Base-by-base conservation (phyloP, 2,797 vertebrate species). In the Myotis planiceps region DNA sequence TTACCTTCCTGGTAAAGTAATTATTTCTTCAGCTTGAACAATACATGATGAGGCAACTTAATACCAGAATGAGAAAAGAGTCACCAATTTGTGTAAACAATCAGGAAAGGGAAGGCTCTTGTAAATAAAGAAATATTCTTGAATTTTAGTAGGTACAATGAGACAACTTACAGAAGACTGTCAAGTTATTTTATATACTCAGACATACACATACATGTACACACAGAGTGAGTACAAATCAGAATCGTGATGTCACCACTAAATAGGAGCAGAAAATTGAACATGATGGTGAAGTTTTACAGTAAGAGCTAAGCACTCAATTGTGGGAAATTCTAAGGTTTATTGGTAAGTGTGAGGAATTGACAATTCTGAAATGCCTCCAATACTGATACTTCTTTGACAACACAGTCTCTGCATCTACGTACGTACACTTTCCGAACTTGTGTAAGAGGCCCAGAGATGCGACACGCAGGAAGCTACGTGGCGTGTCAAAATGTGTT, bases 401-500 rank as follows among this genome's bases (percentile, higher is more conserved):
- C 45, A 32, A 4, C 65, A 72, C 53, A 18, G 53, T 90, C 45
- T 34, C 42, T 91, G 19, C 34, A 34, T 89, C 42, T 96, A 34
- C 42, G 2, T 29, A 14, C 12, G 2, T 29, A 14, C 27, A 29
- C 58, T 68, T 83, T 37, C 71, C 55, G n/a, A 76, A 51, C 34
- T 94, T 94, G 69, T 80, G 7, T 60, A 65, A 66, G 68, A 88
- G 60, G 14, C 80, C 47, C 85, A 84, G 51, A 85, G 76, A 75
- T 84, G n/a, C n/a, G 13, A 72, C 47, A n/a, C 65, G 5, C 66
- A 76, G 85, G 47, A 94, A 96, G 88, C n/a, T 39, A 32, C 66
- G 32, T 84, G 78, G 21, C 60, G 29, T 92, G 84, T 80, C n/a
- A 53, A 72, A 95, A 90, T 88, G 76, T 68, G 82, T 76, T 63